Percentiles rank a stretch among this genome's conserved stretches.
Evolutionary conservation across 2,888 invertebrate species (phyloP).

Genomic region (Aproaerema taeniolella): DNA sequence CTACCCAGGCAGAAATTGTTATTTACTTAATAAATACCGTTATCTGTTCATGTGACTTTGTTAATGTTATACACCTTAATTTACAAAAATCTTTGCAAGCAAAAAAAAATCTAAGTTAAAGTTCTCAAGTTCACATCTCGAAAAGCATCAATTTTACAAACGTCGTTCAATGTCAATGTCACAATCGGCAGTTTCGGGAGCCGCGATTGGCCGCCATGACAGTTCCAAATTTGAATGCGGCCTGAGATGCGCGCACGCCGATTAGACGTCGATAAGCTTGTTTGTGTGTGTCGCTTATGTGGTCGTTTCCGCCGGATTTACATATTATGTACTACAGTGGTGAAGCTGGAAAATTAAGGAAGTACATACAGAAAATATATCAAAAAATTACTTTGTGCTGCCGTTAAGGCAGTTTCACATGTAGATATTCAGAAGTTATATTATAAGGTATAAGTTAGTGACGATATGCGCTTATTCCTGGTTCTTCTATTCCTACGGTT

Average conservation of each 20-base stretch:
- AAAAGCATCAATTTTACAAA: no score
- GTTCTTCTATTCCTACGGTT: no score
- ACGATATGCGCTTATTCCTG: no score
- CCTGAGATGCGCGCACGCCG: conserved; percentile 67
- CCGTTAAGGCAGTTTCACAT: not conserved
- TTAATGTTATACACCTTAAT: no score
- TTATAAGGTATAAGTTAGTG: not conserved
- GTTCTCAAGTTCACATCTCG: no score
- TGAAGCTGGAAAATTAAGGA: not conserved
- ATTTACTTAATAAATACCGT: no score
- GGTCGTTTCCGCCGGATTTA: conserved; percentile 53
- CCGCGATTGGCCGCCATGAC: conserved; percentile 58
- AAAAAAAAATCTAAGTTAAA: no score
- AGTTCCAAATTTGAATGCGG: conserved; percentile 72
- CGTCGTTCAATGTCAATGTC: conserved; percentile 66
- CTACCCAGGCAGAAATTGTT: no score
- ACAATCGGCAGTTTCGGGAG: conserved; percentile 49
- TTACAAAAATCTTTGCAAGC: no score
- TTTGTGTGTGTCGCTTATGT: conserved; percentile 40
- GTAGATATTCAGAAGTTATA: not conserved
- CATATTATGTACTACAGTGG: conserved; percentile 24
- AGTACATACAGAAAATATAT: no score
- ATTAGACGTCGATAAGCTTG: conserved; percentile 64
- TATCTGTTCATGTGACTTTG: no score
- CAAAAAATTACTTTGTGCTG: not conserved